These are phyloP conservation scores for Acipenser oxyrinchus DNA, from an alignment of 2,797 vertebrate species.

Conservation along the genomic window DNA sequence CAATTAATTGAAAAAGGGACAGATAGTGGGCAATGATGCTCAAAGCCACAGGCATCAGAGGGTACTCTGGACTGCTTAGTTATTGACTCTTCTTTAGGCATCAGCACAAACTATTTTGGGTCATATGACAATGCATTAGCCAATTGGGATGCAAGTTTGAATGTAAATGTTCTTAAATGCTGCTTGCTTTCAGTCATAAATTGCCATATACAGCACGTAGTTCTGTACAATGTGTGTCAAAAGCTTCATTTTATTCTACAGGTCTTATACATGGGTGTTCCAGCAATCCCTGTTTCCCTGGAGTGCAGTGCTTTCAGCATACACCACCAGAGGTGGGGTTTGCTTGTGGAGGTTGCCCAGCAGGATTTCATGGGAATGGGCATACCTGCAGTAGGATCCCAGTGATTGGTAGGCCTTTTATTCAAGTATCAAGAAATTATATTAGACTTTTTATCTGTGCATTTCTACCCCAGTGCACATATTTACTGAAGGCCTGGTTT, in stretches of 20 bases:
- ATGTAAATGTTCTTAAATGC: too few species aligned
- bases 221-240: too few species aligned
- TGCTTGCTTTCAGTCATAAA: neutral
- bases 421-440: slow-evolving; percentile 4
- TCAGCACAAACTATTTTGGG: neutral
- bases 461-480: too few species aligned
- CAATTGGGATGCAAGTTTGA: neutral
- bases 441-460: too few species aligned
- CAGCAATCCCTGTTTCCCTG: slow-evolving; percentile 48
- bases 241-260: slow-evolving; percentile 4
- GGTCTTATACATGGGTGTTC: slow-evolving; percentile 36
- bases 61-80: too few species aligned
- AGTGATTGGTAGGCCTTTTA: slow-evolving; percentile 31
- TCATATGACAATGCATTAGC: neutral
- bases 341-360: slow-evolving; percentile 59
- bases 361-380: slow-evolving; percentile 55
- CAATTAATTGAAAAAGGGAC: too few species aligned
- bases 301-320: slow-evolving; percentile 62
- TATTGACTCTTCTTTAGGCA: too few species aligned
- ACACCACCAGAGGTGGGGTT: slow-evolving; percentile 47
- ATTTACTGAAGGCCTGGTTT: too few species aligned
- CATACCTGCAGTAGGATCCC: slow-evolving; percentile 39
- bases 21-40: too few species aligned
- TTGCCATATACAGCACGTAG: neutral
- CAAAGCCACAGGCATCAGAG: too few species aligned